Evolutionary conservation across 1,140 invertebrate species (phyloP).

Genomic region (Drosophila lacteicornis): DNA sequence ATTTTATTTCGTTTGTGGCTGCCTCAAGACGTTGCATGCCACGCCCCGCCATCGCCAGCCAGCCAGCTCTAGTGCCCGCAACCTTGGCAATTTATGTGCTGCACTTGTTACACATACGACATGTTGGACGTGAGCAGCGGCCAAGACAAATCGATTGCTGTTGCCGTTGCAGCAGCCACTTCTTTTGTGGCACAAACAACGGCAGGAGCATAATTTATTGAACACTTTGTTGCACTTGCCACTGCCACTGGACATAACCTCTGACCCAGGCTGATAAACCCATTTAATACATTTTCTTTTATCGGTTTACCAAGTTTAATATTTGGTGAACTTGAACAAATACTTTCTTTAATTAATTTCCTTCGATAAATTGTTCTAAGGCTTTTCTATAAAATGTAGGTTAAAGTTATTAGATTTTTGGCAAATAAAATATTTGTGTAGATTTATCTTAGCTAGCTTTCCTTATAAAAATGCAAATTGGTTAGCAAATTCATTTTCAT

Average conservation of each 20-base stretch:
- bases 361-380: background rate
- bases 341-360: background rate
- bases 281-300: background rate
- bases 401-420: background rate
- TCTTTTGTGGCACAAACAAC: constrained; percentile 49
- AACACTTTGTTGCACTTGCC: constrained; percentile 60
- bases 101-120: constrained; percentile 77
- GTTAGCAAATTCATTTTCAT: background rate
- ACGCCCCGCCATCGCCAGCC: background rate
- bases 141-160: constrained; percentile 74
- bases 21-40: constrained; percentile 27
- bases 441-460: background rate
- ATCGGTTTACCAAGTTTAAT: background rate
- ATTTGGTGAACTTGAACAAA: background rate
- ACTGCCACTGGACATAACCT: constrained; percentile 17
- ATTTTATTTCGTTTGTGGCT: constrained; percentile 60
- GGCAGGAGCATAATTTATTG: constrained; percentile 59
- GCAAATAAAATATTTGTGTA: background rate
- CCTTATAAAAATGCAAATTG: background rate
- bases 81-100: constrained; percentile 68
- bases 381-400: too few species aligned
- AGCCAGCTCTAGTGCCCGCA: constrained; percentile 2
- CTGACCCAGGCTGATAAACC: background rate
- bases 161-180: constrained; percentile 38
- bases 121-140: constrained; percentile 56